phyloP scores from a whole-genome alignment of 1,140 invertebrate species.

The Mylabris phalerata region DNA sequence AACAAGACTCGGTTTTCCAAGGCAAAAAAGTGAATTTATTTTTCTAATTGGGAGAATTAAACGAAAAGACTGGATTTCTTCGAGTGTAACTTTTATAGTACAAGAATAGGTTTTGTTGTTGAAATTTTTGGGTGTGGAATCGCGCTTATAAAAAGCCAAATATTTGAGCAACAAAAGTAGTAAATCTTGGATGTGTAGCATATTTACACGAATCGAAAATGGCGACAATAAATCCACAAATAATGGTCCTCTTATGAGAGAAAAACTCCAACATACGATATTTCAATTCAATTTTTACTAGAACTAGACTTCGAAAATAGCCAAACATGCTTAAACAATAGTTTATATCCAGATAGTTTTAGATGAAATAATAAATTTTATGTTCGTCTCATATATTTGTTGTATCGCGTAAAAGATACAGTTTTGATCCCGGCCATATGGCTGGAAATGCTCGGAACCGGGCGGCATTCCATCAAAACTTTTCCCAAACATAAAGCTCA shows the following conservation, averaged over 20 bases:
- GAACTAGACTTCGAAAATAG: conserved; percentile 7
- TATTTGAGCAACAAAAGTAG: conserved; percentile 5
- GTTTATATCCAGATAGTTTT: conserved; percentile 5
- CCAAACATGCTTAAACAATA: not conserved
- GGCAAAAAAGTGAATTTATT: not conserved
- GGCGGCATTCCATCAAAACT: too few species aligned
- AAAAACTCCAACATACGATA: conserved; percentile 8
- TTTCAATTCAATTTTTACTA: conserved; percentile 5
- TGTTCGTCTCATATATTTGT: not conserved
- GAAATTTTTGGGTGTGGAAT: too few species aligned
- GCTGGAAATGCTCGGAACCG: too few species aligned
- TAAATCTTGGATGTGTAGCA: conserved; percentile 7
- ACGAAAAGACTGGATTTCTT: not conserved
- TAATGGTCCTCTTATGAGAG: not conserved
- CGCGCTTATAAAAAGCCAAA: not conserved
- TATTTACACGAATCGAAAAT: conserved; percentile 11
- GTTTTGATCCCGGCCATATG: too few species aligned
- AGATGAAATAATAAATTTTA: conserved; percentile 14
- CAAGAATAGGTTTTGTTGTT: too few species aligned
- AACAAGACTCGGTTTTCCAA: not conserved
- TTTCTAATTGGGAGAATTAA: not conserved
- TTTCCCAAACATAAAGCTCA: too few species aligned
- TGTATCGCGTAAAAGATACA: not conserved
- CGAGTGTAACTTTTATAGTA: too few species aligned
- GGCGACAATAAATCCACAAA: conserved; percentile 8